phyloP scores from a whole-genome alignment of 2,113 vertebrate genomes.

The Sakesphorus luctuosus region DNA sequence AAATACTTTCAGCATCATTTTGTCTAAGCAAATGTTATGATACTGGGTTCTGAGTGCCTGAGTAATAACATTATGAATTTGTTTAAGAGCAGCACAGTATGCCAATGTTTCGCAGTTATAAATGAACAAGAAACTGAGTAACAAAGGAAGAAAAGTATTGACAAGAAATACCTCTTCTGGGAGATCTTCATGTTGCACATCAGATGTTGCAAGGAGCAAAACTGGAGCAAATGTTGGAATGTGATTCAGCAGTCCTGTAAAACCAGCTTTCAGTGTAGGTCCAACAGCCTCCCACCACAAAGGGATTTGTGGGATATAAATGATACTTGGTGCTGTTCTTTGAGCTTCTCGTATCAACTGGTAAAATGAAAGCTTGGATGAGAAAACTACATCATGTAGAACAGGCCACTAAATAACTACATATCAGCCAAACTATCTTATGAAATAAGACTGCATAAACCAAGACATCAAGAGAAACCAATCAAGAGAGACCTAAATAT shows the following conservation, averaged over 20 bases:
- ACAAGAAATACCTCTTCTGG: constrained; percentile 75
- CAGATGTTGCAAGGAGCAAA: constrained; percentile 91
- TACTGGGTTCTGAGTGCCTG: not conserved
- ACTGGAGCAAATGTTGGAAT: constrained; percentile 94
- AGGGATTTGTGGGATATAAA: constrained; percentile 91
- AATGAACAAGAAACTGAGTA: not conserved
- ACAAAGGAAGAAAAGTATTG: not conserved
- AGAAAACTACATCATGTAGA: not conserved
- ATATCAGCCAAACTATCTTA: not conserved
- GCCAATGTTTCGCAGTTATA: not conserved
- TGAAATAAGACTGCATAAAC: not conserved
- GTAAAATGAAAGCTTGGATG: not conserved
- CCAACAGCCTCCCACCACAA: constrained; percentile 92
- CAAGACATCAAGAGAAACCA: not conserved
- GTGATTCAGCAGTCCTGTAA: constrained; percentile 86
- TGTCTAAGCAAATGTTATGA: not conserved
- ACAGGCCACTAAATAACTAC: not conserved
- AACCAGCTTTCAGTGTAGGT: constrained; percentile 84
- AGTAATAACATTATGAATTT: not conserved
- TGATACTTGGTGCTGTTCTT: constrained; percentile 89
- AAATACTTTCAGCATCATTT: not conserved
- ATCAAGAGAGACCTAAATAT: not conserved
- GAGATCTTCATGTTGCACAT: constrained; percentile 61
- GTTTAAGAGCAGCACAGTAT: not conserved
- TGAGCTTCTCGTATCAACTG: constrained; percentile 92